phyloP scores from a whole-genome alignment of 2,888 invertebrate genomes.

The Baronia brevicornis region DNA sequence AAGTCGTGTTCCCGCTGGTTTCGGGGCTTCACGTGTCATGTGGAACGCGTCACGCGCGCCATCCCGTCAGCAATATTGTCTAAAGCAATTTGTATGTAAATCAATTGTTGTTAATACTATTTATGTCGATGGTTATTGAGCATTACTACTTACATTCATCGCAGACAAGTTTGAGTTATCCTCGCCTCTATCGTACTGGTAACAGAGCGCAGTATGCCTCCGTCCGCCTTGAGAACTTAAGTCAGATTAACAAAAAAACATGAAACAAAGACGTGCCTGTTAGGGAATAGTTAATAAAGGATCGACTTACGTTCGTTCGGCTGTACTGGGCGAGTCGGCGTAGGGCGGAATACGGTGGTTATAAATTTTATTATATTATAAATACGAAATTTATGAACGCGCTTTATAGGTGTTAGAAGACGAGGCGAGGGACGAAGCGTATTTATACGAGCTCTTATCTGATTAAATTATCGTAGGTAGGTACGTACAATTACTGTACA shows the following conservation, averaged over 20 bases:
- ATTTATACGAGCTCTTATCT: too few species aligned
- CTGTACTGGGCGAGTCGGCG: slow-evolving; percentile 35
- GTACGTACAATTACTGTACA: slow-evolving; percentile 2
- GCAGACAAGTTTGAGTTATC: slow-evolving; percentile 30
- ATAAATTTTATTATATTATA: slow-evolving; percentile 69
- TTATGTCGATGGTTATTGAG: slow-evolving; percentile 72
- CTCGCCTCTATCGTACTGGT: slow-evolving; percentile 24
- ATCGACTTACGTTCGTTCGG: slow-evolving; percentile 40
- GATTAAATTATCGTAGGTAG: too few species aligned
- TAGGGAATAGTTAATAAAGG: slow-evolving; percentile 65
- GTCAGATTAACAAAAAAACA: slow-evolving; percentile 46
- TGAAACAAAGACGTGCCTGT: slow-evolving; percentile 49
- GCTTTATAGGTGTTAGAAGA: slow-evolving; percentile 34
- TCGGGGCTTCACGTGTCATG: slow-evolving; percentile 38
- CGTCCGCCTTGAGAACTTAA: slow-evolving; percentile 24
- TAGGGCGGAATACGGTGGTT: slow-evolving; percentile 53
- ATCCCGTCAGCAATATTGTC: slow-evolving; percentile 74
- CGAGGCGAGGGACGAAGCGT: slow-evolving; percentile 15
- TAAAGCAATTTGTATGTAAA: slow-evolving; percentile 76
- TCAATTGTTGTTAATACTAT: slow-evolving; percentile 76
- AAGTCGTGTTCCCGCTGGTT: slow-evolving; percentile 19
- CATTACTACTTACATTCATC: slow-evolving; percentile 62
- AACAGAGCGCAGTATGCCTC: slow-evolving; percentile 26
- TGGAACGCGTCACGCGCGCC: slow-evolving; percentile 66
- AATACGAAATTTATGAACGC: slow-evolving; percentile 58